Evolutionary conservation across 1,140 invertebrate species (phyloP).

Genomic region (Diuraphis noxia): DNA sequence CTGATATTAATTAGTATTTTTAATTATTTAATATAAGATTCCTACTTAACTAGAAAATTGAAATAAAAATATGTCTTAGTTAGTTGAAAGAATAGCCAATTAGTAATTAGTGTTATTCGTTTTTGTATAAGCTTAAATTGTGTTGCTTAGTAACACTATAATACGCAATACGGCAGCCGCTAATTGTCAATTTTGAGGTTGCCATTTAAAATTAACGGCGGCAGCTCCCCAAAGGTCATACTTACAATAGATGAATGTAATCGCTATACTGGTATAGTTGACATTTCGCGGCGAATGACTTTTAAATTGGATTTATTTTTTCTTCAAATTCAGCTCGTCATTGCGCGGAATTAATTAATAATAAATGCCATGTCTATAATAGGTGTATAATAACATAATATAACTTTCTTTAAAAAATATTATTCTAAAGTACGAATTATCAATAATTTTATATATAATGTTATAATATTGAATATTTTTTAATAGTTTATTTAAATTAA

Average conservation of each 20-base stretch:
- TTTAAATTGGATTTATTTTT: conserved; percentile 40
- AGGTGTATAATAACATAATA: conserved; percentile 8
- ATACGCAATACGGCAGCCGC: conserved; percentile 27
- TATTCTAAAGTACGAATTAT: background rate
- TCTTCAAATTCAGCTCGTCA: conserved; percentile 17
- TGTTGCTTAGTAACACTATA: conserved; percentile 44
- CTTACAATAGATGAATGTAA: conserved; percentile 47
- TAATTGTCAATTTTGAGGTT: conserved; percentile 54
- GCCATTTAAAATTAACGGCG: conserved; percentile 50
- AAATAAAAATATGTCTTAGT: background rate
- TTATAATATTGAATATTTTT: background rate
- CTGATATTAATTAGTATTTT: background rate
- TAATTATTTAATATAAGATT: conserved; percentile 4
- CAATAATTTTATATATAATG: background rate
- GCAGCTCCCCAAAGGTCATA: conserved; percentile 34
- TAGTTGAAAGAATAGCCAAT: background rate
- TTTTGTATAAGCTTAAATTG: conserved; percentile 19
- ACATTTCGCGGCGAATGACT: conserved; percentile 50
- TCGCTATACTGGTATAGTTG: conserved; percentile 41
- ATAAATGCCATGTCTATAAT: conserved; percentile 24
- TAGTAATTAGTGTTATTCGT: background rate
- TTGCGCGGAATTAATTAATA: conserved; percentile 15
- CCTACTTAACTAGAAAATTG: background rate
- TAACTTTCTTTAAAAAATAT: background rate
- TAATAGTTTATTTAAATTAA: background rate